Conservation (phyloP, 2,797 vertebrate species). For the Podargus strigoides region DNA sequence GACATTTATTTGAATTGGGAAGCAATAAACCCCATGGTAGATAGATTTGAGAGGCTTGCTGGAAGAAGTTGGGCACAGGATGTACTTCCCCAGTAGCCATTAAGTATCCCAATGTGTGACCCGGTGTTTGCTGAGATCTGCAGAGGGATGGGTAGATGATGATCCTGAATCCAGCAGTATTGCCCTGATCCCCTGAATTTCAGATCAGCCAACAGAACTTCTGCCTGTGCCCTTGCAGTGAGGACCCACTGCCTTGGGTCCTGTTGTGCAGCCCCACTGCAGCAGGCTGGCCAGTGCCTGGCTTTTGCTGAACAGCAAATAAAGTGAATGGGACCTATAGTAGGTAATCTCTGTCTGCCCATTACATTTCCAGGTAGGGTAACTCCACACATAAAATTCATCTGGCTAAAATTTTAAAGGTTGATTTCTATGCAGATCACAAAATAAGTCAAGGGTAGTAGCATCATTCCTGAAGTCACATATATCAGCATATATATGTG, state of each 20-base stretch:
- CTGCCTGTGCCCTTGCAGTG: background rate
- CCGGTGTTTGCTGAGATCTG: background rate
- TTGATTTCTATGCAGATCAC: background rate
- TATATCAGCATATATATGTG: background rate
- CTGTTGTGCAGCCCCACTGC: background rate
- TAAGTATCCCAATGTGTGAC: background rate
- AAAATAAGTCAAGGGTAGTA: background rate
- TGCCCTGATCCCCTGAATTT: background rate
- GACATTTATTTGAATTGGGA: background rate
- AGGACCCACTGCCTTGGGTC: background rate
- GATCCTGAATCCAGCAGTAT: background rate
- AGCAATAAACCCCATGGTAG: background rate
- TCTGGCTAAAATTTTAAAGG: background rate
- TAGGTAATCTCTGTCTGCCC: background rate
- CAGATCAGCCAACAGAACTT: background rate
- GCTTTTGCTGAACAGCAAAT: background rate
- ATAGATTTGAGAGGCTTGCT: background rate
- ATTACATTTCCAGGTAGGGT: background rate
- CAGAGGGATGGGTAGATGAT: background rate
- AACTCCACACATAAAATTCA: background rate
- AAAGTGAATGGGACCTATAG: background rate
- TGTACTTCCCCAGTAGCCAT: background rate
- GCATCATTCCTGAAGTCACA: background rate
- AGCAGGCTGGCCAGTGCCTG: background rate
- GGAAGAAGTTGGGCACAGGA: background rate